phyloP scores from a whole-genome alignment of 2,888 invertebrate species.

The Acrobasis consociella region DNA sequence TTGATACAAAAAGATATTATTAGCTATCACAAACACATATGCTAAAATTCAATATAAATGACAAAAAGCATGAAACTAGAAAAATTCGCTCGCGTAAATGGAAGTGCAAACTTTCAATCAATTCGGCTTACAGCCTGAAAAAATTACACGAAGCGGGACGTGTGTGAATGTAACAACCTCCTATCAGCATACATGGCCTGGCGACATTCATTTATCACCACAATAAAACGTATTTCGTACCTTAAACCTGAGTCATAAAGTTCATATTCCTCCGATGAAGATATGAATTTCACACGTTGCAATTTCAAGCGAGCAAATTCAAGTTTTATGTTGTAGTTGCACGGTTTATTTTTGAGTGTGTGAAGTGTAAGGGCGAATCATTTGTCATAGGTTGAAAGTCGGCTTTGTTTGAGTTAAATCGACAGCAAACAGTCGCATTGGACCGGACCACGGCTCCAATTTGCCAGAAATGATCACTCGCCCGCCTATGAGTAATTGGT shows the following conservation, averaged over 20 bases:
- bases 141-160: constrained; percentile 4
- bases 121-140: constrained; percentile 17
- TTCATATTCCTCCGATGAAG: background rate
- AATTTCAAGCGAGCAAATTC: background rate
- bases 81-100: constrained; percentile 17
- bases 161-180: constrained; percentile 16
- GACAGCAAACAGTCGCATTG: constrained; percentile 21
- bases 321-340: constrained; percentile 1
- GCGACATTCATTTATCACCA: background rate
- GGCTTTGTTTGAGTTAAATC: constrained; percentile 20
- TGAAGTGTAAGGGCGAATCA: background rate
- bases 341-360: constrained; percentile 10
- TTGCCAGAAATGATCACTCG: constrained; percentile 20
- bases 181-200: constrained; percentile 15
- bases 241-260: constrained; percentile 2
- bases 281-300: background rate
- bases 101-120: constrained; percentile 21
- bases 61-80: constrained; percentile 10
- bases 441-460: constrained; percentile 20
- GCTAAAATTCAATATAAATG: background rate
- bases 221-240: background rate
- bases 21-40: constrained; percentile 1
- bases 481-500: constrained; percentile 20
- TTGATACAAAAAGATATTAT: background rate
- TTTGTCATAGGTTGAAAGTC: constrained; percentile 22